Conservation (phyloP, 2,888 invertebrate genomes). For the Crioceris asparagi region DNA sequence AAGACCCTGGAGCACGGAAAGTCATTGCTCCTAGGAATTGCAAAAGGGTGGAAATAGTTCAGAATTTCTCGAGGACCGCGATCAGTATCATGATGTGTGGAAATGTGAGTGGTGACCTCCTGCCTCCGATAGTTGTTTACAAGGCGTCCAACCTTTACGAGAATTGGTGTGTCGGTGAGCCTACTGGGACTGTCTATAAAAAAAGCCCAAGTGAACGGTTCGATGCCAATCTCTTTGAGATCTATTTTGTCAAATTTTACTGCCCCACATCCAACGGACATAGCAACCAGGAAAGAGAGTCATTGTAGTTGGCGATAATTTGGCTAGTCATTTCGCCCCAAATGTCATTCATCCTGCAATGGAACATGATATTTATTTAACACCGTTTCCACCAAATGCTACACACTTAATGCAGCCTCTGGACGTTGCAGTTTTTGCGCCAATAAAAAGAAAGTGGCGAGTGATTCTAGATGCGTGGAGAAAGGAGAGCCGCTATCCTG, state of each 20-base stretch:
- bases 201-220: slow-evolving; percentile 12
- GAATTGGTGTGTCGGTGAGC: slow-evolving; percentile 12
- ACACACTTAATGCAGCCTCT: slow-evolving; percentile 15
- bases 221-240: slow-evolving; percentile 12
- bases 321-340: slow-evolving; percentile 13
- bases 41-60: too few relatives aligned
- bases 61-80: too few relatives aligned
- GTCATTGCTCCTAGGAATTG: slow-evolving; percentile 14
- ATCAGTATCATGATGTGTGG: too few relatives aligned
- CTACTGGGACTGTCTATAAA: slow-evolving; percentile 10
- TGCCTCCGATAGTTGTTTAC: slow-evolving; percentile 30
- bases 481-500: slow-evolving; percentile 10
- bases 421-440: slow-evolving; percentile 13
- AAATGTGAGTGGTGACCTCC: slow-evolving; percentile 24
- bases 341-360: slow-evolving; percentile 16
- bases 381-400: slow-evolving; percentile 14
- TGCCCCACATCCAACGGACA: not conserved
- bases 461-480: slow-evolving; percentile 14
- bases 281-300: slow-evolving; percentile 1
- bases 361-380: slow-evolving; percentile 10
- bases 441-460: slow-evolving; percentile 13
- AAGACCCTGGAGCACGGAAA: slow-evolving; percentile 27
- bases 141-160: slow-evolving; percentile 20
- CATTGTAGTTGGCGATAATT: slow-evolving; percentile 27
- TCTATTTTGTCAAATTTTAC: not conserved